A percentile compares a stretch with the other conserved stretches of the same genome.
Conservation (phyloP, 2,888 invertebrate species). For the Ochropleura plecta region DNA sequence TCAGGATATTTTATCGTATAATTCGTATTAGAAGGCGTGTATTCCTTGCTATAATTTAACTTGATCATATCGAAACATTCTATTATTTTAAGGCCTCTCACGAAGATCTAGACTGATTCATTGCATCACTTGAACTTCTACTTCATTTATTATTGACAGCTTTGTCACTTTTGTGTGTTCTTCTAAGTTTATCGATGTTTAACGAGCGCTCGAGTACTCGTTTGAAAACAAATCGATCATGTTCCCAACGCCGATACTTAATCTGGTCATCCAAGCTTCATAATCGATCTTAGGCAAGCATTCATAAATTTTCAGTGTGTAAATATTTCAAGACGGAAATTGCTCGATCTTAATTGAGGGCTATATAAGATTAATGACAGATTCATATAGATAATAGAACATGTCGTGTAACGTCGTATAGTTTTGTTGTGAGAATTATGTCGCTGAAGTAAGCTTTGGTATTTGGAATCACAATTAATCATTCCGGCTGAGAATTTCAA, state of each 20-base stretch:
- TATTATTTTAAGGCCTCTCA: slow-evolving; percentile 34
- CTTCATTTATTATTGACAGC: slow-evolving; percentile 14
- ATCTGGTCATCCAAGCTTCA: slow-evolving; percentile 49
- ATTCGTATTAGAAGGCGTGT: slow-evolving; percentile 24
- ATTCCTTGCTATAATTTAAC: slow-evolving; percentile 10
- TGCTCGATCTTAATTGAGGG: slow-evolving; percentile 42
- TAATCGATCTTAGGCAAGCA: slow-evolving; percentile 52
- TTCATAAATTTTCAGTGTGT: slow-evolving; percentile 52
- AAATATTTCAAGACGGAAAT: slow-evolving; percentile 48
- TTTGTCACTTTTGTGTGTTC: slow-evolving; percentile 21
- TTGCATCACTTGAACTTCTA: slow-evolving; percentile 18
- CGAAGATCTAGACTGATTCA: neutral
- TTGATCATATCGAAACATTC: slow-evolving; percentile 17
- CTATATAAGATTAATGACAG: slow-evolving; percentile 34
- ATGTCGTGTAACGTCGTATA: neutral
- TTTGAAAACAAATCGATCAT: slow-evolving; percentile 42
- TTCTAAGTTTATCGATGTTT: slow-evolving; percentile 40
- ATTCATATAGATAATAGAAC: slow-evolving; percentile 19
- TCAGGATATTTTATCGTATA: slow-evolving; percentile 10
- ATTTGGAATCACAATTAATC: neutral
- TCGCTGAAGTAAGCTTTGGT: neutral
- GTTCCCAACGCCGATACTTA: slow-evolving; percentile 29
- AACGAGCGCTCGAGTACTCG: slow-evolving; percentile 31
- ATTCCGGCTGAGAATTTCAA: neutral
- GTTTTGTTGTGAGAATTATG: slow-evolving; percentile 8